Conservation (phyloP, 2,113 vertebrate species). For the Gnathochromis pfefferi region DNA sequence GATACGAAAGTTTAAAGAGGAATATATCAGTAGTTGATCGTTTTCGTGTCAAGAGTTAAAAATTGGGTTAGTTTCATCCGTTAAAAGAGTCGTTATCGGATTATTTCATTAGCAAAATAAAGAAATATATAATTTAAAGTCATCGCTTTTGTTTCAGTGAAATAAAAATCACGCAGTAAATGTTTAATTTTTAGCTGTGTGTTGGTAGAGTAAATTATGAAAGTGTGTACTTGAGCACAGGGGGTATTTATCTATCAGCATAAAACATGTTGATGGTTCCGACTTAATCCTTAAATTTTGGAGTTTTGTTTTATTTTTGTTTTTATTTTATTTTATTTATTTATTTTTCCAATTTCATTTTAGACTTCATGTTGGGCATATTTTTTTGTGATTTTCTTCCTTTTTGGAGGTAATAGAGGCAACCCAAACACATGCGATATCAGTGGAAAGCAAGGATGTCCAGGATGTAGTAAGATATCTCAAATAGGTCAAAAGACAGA, state of each 20-base stretch:
- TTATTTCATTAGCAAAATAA: background rate
- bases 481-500: background rate
- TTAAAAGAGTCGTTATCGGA: background rate
- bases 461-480: background rate
- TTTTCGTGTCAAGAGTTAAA: background rate
- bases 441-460: background rate
- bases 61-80: background rate
- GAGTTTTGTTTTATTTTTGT: background rate
- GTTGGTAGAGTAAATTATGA: background rate
- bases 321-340: background rate
- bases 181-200: background rate
- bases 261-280: background rate
- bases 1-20: background rate
- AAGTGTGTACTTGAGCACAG: background rate
- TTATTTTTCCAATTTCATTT: background rate
- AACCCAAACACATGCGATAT: background rate
- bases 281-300: background rate
- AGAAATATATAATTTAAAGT: background rate
- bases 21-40: background rate
- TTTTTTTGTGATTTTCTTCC: background rate
- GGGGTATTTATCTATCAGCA: background rate
- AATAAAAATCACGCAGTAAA: background rate
- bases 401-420: background rate
- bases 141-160: background rate
- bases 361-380: background rate